Conservation (phyloP, 1,140 invertebrate species). For the Pollicipes pollicipes region DNA sequence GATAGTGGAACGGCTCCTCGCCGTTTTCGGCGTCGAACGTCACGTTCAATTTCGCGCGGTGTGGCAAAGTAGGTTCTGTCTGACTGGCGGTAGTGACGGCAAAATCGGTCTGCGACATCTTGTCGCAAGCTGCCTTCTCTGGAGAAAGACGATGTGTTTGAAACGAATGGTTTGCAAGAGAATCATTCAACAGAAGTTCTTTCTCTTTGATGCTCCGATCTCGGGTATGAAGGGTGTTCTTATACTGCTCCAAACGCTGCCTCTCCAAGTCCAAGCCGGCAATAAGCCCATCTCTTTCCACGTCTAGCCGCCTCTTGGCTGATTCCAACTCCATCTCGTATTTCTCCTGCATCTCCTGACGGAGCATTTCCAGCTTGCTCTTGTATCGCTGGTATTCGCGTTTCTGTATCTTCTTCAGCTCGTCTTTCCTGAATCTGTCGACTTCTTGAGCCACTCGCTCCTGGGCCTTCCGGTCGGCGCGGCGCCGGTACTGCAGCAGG, state of each 20-base stretch:
- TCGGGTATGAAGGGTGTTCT: neutral
- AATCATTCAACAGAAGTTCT: neutral
- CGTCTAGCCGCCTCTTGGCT: neutral
- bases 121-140: neutral
- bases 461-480: neutral
- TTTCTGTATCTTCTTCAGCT: neutral
- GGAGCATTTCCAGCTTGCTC: neutral
- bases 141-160: neutral
- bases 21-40: neutral
- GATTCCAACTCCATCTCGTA: neutral
- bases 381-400: neutral
- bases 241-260: neutral
- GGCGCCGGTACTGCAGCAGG: neutral
- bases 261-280: neutral
- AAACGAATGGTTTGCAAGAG: neutral
- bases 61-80: too few species aligned
- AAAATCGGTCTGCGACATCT: neutral
- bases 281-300: neutral
- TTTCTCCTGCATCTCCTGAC: neutral
- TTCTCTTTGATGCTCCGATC: neutral
- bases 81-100: neutral
- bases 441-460: neutral
- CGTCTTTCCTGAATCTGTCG: neutral
- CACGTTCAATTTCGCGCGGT: neutral
- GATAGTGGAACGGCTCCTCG: too few species aligned